Evolutionary conservation across 2,113 vertebrate genomes (phyloP).

Genomic region (Phyllostomus hastatus): DNA sequence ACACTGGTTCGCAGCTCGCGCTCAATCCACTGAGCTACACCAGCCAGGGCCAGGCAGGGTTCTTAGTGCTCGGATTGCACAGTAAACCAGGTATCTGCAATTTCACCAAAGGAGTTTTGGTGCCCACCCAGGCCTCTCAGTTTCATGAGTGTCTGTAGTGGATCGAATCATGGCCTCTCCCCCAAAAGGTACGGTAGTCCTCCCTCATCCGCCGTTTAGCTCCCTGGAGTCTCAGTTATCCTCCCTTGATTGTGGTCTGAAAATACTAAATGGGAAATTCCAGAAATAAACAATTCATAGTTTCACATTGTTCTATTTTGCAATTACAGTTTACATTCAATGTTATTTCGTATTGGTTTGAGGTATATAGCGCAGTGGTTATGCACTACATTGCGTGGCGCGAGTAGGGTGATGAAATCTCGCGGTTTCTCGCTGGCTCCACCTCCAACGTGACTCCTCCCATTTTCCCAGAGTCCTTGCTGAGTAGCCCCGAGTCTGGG

Average conservation of each 20-base stretch:
- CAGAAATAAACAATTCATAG: neutral
- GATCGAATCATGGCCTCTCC: neutral
- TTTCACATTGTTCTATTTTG: neutral
- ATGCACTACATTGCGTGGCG: rapidly evolving
- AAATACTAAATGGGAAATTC: neutral
- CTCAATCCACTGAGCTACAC: no score
- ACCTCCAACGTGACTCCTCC: neutral
- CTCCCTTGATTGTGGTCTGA: neutral
- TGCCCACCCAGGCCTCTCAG: neutral
- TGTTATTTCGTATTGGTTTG: neutral
- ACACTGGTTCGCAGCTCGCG: no score
- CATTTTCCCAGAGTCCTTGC: neutral
- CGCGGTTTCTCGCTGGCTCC: no score
- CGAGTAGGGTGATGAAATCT: neutral
- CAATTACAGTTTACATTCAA: neutral
- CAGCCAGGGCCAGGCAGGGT: neutral
- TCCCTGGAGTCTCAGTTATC: neutral
- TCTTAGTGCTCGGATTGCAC: no score
- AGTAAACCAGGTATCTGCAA: neutral
- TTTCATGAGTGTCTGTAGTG: neutral
- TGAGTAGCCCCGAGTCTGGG: rapidly evolving
- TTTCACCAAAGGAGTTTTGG: neutral
- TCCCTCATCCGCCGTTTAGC: no score
- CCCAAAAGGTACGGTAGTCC: neutral
- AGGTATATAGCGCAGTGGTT: rapidly evolving